Evolutionary conservation across 2,888 invertebrate genomes (phyloP).

Genomic region (Cyclophora albipunctata): DNA sequence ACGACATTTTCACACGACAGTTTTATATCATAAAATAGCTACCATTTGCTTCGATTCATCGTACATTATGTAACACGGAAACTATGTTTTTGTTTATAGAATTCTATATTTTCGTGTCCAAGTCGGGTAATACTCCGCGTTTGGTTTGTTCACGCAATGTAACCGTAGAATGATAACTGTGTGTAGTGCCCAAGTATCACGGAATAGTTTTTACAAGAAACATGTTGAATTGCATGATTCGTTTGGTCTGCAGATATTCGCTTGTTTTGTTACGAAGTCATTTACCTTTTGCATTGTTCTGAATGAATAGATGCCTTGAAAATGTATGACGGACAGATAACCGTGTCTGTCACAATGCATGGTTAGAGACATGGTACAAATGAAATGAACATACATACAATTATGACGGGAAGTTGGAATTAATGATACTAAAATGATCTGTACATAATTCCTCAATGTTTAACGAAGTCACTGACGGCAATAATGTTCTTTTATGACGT

Average conservation of each 20-base stretch:
- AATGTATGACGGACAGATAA: too few relatives aligned
- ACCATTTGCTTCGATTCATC: constrained; percentile 12
- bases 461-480: too few relatives aligned
- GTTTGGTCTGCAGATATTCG: too few relatives aligned
- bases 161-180: constrained; percentile 51
- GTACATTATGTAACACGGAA: constrained; percentile 16
- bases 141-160: constrained; percentile 40
- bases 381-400: too few relatives aligned
- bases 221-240: constrained; percentile 20
- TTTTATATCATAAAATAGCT: constrained; percentile 5
- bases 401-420: too few relatives aligned
- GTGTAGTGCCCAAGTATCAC: constrained; percentile 36
- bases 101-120: constrained; percentile 9
- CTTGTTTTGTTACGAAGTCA: constrained; percentile 1
- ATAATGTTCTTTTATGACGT: too few relatives aligned
- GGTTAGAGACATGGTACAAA: too few relatives aligned
- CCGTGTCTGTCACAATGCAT: too few relatives aligned
- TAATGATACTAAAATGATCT: too few relatives aligned
- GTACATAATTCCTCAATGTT: too few relatives aligned
- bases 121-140: constrained; percentile 26
- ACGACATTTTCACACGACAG: too few relatives aligned
- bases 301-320: too few relatives aligned
- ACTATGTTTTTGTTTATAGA: constrained; percentile 1
- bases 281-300: background rate
- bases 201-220: constrained; percentile 27